These are phyloP conservation scores for Cassiopea andromeda DNA, from an alignment of 30 jellyfish, hydroid and myxozoan species.

Conservation along the genomic window DNA sequence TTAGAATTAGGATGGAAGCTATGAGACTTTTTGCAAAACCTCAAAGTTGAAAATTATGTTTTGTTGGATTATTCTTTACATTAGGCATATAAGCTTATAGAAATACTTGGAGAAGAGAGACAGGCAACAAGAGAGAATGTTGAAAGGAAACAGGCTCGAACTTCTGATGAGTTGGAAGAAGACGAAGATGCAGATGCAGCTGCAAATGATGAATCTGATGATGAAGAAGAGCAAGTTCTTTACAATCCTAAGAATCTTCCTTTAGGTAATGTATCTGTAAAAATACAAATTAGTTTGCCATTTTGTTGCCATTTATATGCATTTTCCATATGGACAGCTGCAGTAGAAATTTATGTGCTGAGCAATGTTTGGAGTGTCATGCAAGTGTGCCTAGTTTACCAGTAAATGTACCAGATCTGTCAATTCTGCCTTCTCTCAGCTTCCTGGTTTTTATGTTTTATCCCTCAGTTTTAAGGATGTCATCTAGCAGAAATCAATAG, in stretches of 20 bases:
- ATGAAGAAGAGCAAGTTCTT: slow-evolving; percentile 92
- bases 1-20: background rate
- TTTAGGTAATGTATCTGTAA: slow-evolving; percentile 55
- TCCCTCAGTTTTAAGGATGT: too few species aligned
- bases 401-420: too few species aligned
- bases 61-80: background rate
- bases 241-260: slow-evolving; percentile 97
- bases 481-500: too few species aligned
- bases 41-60: background rate
- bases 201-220: slow-evolving; percentile 82
- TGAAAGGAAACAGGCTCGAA: slow-evolving; percentile 95
- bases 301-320: too few species aligned
- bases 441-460: too few species aligned
- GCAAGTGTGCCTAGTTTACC: too few species aligned
- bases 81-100: slow-evolving; percentile 80
- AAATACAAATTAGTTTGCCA: too few species aligned
- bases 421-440: too few species aligned
- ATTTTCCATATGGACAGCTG: too few species aligned
- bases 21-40: background rate
- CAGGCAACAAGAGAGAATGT: slow-evolving; percentile 95
- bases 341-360: too few species aligned
- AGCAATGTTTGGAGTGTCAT: too few species aligned
- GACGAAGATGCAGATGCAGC: slow-evolving; percentile 94
- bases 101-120: slow-evolving; percentile 87
- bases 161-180: slow-evolving; percentile 90